Evolutionary conservation across 2,113 vertebrate species (phyloP), one percentile per base, ranked within the genome.

Genomic region (Etheostoma cragini): DNA sequence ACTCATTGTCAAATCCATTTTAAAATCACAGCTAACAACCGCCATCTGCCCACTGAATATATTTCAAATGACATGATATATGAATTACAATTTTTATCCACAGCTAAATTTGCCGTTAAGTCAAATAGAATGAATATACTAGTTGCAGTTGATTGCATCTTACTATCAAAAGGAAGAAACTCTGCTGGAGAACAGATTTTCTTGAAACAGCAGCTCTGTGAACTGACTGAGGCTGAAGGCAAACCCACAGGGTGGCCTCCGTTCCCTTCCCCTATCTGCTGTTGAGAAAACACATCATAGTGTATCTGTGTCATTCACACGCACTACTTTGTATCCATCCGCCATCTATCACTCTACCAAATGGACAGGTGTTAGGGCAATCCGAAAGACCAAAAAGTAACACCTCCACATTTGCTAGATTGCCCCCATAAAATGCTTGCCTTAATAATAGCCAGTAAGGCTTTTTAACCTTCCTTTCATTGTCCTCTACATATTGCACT

Each of bases 381-480:
- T 80, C 73, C 46, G 42, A 84, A 88, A 76, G 46, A 49, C 72
- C 80, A 76, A 80, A 80, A 79, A 70, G 45, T 52, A 76, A 80
- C 92, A 82, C 90, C 83, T 85, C 46, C 35, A 88, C 91, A 91
- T 92, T 90, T 93, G 90, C 68, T 89, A 6, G n/a, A 87, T 72
- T 83, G 82, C 78, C 58, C 57, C 49, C 3, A 0, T 70, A 22
- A 85, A 81, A 73, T 21, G 49, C 58, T 66, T 17, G 1, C 62
- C 68, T 72, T 57, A 52, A 77, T n/a, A 87, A 66, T 24, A 81
- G 46, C 61, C 47, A 1, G 42, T 70, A 21, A n/a, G 30, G 42
- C 30, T n/a, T 45, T 38, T 0, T 69, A 49, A 60, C 78, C 70
- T 75, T 70, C 57, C 72, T 16, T 26, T 67, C 62, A 63, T 81